These are phyloP conservation scores for Sebastes hubbsi DNA, from an alignment of 2,797 vertebrate genomes.

Conservation along the genomic window DNA sequence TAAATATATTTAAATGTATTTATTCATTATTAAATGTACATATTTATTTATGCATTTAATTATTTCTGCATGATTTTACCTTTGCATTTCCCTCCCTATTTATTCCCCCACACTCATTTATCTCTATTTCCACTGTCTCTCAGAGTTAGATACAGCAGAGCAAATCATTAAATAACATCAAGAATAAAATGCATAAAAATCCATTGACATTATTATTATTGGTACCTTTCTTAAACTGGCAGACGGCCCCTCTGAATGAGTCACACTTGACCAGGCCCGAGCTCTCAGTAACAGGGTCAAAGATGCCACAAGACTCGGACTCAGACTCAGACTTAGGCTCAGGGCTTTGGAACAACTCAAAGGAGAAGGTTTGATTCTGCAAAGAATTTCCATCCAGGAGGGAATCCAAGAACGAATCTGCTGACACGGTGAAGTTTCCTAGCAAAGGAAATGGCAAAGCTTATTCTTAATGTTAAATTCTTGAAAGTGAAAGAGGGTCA, in stretches of 20 bases:
- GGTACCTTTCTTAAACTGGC: conserved; percentile 80
- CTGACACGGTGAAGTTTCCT: conserved; percentile 46
- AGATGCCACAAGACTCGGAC: conserved; percentile 65
- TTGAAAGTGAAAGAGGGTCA: background rate
- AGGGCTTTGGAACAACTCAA: conserved; percentile 22
- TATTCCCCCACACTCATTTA: too few relatives aligned
- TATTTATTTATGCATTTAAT: too few relatives aligned
- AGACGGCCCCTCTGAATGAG: conserved; percentile 71
- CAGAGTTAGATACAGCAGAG: background rate
- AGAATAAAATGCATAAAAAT: background rate
- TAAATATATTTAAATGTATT: background rate
- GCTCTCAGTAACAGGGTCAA: conserved; percentile 66
- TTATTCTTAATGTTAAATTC: background rate
- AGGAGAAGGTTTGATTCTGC: conserved; percentile 52
- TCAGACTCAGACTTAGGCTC: background rate
- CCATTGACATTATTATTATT: background rate
- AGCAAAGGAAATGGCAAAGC: background rate
- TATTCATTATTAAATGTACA: too few relatives aligned
- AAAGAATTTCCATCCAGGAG: conserved; percentile 20
- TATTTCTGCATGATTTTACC: too few relatives aligned
- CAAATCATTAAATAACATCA: background rate
- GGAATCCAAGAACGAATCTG: background rate
- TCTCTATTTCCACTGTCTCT: background rate
- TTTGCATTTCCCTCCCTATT: too few relatives aligned
- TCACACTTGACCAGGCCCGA: conserved; percentile 55